phyloP scores from a whole-genome alignment of 64 coral and sea anemone species.

The Actinia equina region DNA sequence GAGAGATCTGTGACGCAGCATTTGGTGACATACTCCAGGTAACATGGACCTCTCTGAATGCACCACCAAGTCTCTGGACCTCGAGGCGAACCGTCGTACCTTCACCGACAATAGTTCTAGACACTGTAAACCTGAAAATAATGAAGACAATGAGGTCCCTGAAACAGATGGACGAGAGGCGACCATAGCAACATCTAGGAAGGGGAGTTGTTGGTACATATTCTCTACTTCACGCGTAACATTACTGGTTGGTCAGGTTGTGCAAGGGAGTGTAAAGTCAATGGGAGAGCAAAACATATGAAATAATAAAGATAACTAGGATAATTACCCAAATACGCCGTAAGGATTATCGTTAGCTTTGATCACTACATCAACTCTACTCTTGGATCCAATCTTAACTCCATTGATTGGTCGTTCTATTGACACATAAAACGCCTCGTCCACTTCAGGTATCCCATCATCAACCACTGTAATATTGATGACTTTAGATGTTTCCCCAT shows the following conservation, averaged over 20 bases:
- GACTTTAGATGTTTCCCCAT: slow-evolving; percentile 24
- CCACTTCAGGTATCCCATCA: slow-evolving; percentile 62
- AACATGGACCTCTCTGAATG: slow-evolving; percentile 61
- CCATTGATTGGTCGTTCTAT: slow-evolving; percentile 79
- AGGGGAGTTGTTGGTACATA: too few relatives aligned
- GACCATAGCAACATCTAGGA: too few relatives aligned
- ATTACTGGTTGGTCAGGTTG: too few relatives aligned
- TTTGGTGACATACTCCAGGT: slow-evolving; percentile 48
- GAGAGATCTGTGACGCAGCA: slow-evolving; percentile 46
- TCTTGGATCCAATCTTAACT: slow-evolving; percentile 53
- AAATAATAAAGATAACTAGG: not conserved
- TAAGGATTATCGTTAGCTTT: slow-evolving; percentile 79
- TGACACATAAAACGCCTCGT: slow-evolving; percentile 70
- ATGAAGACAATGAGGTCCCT: not conserved
- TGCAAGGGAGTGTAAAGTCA: too few relatives aligned
- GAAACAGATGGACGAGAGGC: too few relatives aligned
- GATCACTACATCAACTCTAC: slow-evolving; percentile 71
- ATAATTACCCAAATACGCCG: slow-evolving; percentile 87
- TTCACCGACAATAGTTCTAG: slow-evolving; percentile 62
- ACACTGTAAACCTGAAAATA: slow-evolving; percentile 38
- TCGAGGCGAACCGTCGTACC: slow-evolving; percentile 33
- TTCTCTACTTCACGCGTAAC: too few relatives aligned
- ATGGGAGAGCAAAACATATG: too few relatives aligned
- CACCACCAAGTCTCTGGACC: slow-evolving; percentile 60
- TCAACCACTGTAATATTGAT: slow-evolving; percentile 68